Evolutionary conservation across 1,140 invertebrate genomes (phyloP), one percentile per base, ranked within the genome.

Genomic region (Temnothorax curvispinosus): DNA sequence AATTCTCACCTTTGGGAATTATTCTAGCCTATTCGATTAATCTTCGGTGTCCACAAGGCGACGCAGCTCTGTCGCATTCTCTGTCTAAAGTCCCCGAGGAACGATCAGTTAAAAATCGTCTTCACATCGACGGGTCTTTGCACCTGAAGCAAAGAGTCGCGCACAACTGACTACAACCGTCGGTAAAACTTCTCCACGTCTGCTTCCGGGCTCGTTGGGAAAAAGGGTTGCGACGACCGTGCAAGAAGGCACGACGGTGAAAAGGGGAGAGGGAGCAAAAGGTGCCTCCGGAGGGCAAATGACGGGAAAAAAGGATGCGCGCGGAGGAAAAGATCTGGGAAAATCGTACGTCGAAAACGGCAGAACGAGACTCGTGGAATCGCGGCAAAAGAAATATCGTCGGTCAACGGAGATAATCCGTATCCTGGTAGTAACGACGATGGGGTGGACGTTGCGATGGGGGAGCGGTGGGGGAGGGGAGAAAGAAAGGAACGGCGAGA

Each of bases 371-470:
- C 47, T 87, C 74, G 27, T 74, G 80, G 90, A 90, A 91, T 88
- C 90, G 82, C 87, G 88, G 92, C 93, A 93, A 93, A 86, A 94
- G 93, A 94, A 95, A 94, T 95, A 95, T 95, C 93, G 93, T 91
- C 92, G 94, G 94, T 95, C 95, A 95, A 94, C 92, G 82, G 74
- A 88, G 91, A 93, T 93, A 93, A 92, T 92, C 88, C 94, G 94
- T 93, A 95, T 95, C 94, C 95, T 94, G 94, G 92, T 94, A 93
- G 93, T 95, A 95, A 95, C 93, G 94, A 95, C 92, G 92, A 87
- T 54, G 89, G 92, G 89, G 89, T 87, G 87, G 88, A 88, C 85
- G 67, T 91, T 27, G 72, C 67, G 71, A 76, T 71, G 74, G 62
- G 75, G 78, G 82, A 56, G 44, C 27, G 35, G 75, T n/a, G 62